Base-by-base conservation (phyloP, 2,113 vertebrate genomes). In the Entelurus aequoreus region DNA sequence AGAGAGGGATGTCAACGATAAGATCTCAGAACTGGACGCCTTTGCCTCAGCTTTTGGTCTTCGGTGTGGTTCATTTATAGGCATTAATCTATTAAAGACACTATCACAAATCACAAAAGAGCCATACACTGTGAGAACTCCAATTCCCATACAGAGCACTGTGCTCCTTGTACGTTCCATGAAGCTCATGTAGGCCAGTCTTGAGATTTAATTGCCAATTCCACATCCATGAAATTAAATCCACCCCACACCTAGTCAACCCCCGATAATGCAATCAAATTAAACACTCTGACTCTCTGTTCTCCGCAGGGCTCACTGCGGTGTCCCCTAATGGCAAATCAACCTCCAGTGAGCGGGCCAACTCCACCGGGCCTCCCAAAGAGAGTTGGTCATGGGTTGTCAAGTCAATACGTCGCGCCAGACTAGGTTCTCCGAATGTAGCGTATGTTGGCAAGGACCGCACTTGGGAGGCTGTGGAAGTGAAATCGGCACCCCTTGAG, bases 401-500 rank as follows among this genome's bases (percentile, higher is more conserved):
- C n/a, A 80, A 88, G 66, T 70, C 88, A 40, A 71, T 80, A 56
- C 72, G n/a, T 19, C 69, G 12, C 16, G 74, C 80, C 13, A 78
- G 77, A 59, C 72, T 56, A 1, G 62, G 56, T 5, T 62, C 65
- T 40, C 56, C 75, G 1, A 75, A 63, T 46, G 42, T 12, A 12
- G 42, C 2, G 2, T 11, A 75, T 46, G 66, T 76, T 8, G 74
- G 58, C 38, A 75, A 77, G 50, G 56, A 21, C 2, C 65, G 72
- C 56, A 72, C 77, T 12, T 76, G 75, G 82, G 82, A 74, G 53
- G 82, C 88, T 10, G 77, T 87, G 83, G 90, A 91, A 75, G 88
- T 84, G 13, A 92, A 90, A 80, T 76, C 77, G n/a, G 88, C 72
- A 6, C 77, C 80, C 3, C 69, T 91, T 1, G 86, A 91, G 63